Percentiles rank a stretch among this genome's conserved stretches.
Evolutionary conservation across 2,113 vertebrate genomes (phyloP).

Genomic region (Poeciliopsis retropinna): DNA sequence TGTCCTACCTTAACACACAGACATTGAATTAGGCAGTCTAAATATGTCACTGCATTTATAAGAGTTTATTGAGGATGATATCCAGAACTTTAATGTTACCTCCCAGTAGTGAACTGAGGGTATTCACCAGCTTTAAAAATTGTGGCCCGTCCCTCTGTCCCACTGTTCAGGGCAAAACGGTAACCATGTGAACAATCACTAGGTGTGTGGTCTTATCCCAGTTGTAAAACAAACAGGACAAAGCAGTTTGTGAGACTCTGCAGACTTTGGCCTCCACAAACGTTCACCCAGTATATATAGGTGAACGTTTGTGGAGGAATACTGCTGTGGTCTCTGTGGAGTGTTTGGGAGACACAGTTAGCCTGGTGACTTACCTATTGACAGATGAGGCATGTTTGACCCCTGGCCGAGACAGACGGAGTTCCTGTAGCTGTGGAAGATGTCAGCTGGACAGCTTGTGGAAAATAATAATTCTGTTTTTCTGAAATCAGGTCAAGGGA

Average conservation of each 20-base stretch:
- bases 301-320: conserved; percentile 58
- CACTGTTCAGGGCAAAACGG: conserved; percentile 50
- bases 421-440: conserved; percentile 24
- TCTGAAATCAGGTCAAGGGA: conserved; percentile 16
- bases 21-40: conserved; percentile 23
- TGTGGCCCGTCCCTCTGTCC: conserved; percentile 39
- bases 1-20: conserved; percentile 32
- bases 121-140: conserved; percentile 56
- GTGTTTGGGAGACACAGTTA: conserved; percentile 51
- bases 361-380: conserved; percentile 54
- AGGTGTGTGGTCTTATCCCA: conserved; percentile 69
- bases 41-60: background rate
- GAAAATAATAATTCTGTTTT: conserved; percentile 49
- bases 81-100: conserved; percentile 4
- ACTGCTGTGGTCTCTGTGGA: conserved; percentile 29
- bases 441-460: conserved; percentile 43
- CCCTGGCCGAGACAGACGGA: conserved; percentile 28
- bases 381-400: conserved; percentile 48
- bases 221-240: conserved; percentile 57
- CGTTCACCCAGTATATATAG: no score
- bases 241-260: conserved; percentile 39
- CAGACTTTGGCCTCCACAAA: conserved; percentile 41
- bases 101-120: conserved; percentile 1
- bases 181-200: conserved; percentile 63
- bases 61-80: background rate